These are phyloP conservation scores for Pollenia labialis DNA, from an alignment of 2,888 invertebrate species.

Conservation along the genomic window DNA sequence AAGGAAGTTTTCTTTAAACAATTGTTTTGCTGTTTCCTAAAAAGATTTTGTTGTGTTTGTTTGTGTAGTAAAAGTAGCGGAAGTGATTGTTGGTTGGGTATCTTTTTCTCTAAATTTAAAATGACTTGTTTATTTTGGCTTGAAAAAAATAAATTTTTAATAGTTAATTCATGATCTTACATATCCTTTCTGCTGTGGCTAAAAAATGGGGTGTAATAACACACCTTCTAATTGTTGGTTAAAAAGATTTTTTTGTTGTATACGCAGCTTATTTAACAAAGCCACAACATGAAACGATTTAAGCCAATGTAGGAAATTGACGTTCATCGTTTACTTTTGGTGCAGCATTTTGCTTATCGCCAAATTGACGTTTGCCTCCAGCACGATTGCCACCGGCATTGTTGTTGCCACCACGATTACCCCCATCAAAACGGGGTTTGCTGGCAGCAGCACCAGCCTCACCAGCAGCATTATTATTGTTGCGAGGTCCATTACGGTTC, in stretches of 20 bases:
- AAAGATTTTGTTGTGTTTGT: constrained; percentile 27
- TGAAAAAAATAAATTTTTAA: constrained; percentile 55
- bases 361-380: constrained; percentile 78
- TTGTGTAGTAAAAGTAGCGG: constrained; percentile 1
- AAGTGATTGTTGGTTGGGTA: constrained; percentile 58
- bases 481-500: constrained; percentile 79
- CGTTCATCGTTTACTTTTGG: constrained; percentile 98
- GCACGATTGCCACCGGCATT: constrained; percentile 62
- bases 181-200: constrained; percentile 42
- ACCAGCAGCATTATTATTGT: constrained; percentile 75
- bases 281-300: constrained; percentile 80
- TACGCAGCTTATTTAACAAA: constrained; percentile 7
- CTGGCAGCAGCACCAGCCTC: constrained; percentile 74
- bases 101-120: constrained; percentile 60
- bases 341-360: constrained; percentile 84
- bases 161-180: constrained; percentile 1
- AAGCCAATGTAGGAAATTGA: constrained; percentile 97
- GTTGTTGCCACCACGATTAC: constrained; percentile 71
- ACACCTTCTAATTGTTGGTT: constrained; percentile 10
- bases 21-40: background rate
- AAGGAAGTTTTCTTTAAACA: background rate
- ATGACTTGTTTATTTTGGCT: constrained; percentile 73
- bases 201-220: constrained; percentile 3
- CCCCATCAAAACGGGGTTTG: constrained; percentile 75
- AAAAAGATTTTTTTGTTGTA: constrained; percentile 9